Percentiles rank a stretch among this genome's conserved stretches.
These are phyloP conservation scores for Eristalinus sepulchralis DNA, from an alignment of 2,888 invertebrate species.

Conservation along the genomic window DNA sequence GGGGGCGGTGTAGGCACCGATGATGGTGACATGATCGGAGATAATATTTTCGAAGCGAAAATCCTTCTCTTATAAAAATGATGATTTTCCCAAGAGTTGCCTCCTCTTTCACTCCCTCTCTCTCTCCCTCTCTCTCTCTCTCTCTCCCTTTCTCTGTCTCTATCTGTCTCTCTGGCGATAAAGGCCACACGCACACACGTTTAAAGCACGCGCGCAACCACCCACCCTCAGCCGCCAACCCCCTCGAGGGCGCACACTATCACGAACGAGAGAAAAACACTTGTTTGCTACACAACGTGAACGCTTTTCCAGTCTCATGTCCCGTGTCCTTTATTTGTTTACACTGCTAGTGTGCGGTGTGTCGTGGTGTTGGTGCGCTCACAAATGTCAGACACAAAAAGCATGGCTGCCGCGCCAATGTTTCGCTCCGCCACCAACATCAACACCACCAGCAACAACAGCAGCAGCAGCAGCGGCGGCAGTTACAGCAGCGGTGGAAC, in stretches of 20 bases:
- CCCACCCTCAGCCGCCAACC: background rate
- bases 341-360: constrained; percentile 40
- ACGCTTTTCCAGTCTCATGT: background rate
- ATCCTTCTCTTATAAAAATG: constrained; percentile 27
- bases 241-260: background rate
- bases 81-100: constrained; percentile 50
- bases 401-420: constrained; percentile 69
- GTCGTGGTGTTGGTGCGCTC: constrained; percentile 38
- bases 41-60: constrained; percentile 23
- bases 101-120: background rate
- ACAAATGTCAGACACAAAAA: constrained; percentile 64
- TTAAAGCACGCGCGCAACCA: constrained; percentile 5
- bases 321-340: constrained; percentile 57
- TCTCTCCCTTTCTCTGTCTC: no score
- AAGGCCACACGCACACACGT: constrained; percentile 1
- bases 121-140: no score
- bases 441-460: background rate
- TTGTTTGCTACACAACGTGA: constrained; percentile 71
- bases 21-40: constrained; percentile 34
- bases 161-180: constrained; percentile 31
- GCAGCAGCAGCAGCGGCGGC: no score
- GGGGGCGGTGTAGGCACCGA: no score
- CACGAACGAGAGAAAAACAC: constrained; percentile 59
- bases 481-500: no score
- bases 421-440: background rate